Evolutionary conservation across 2,888 invertebrate species (phyloP), one percentile per base, ranked within the genome.

Genomic region (Pyrgus malvae): DNA sequence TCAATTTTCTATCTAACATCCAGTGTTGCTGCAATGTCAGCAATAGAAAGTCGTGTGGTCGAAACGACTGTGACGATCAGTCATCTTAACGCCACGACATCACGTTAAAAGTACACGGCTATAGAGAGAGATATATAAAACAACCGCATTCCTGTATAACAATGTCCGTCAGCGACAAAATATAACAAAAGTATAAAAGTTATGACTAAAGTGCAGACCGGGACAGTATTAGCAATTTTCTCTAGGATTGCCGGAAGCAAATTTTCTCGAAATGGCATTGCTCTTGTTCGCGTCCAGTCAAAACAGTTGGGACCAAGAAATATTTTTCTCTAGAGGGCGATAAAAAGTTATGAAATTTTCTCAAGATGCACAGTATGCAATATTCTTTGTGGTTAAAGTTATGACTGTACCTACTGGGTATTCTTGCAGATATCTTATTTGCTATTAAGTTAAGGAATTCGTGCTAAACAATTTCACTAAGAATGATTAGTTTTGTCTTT

Each of bases 301-400:
- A 46, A 45, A 40, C 46, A 40, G 29, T 44, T 38, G 35, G 25
- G 27, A 17, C 16, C 23, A 7, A 37, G 38, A 46, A 33, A 54
- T 46, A 54, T 53, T 54, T 46, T 54, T 7, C 54, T 29, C 45
- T 29, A 8, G 45, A 27, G 54, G 6, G 40, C 12, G 16, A 54
- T 54, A 54, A 54, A 54, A 46, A 54, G 53, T 54, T 54, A 54
- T 54, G 53, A 54, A 54, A 54, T 46, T 54, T 11, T 46, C 31
- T 17, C 45, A 33, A 45, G 45, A 46, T 54, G 46, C 53, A 54
- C 17, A 23, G 31, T 31, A 40, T 46, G 40, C 46, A 54, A 54
- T 45, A 46, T 54, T 40, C 53, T 31, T 46, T 40, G 7, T 33
- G 46, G 31, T n/a, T 21, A 3, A 45, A 54, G 35, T 53, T 53